A percentile compares a stretch with the other conserved stretches of the same genome.
These are phyloP conservation scores for Gallinago jamesoni DNA, from an alignment of 2,113 vertebrate species.

Conservation along the genomic window DNA sequence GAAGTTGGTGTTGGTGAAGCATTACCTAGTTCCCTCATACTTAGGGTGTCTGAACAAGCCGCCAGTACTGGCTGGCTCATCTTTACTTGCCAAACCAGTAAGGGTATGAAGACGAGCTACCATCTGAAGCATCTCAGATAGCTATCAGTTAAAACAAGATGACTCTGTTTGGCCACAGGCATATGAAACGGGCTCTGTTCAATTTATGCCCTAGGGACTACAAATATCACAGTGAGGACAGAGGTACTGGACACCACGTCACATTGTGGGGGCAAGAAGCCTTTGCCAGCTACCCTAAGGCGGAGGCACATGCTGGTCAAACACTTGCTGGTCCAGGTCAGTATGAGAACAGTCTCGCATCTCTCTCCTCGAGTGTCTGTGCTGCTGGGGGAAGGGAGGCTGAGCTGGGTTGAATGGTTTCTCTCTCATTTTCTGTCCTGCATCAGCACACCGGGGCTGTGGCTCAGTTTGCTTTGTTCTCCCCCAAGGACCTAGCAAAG, in stretches of 20 bases:
- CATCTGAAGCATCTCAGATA: not conserved
- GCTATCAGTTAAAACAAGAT: not conserved
- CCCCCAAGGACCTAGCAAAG: not conserved
- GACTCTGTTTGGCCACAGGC: not conserved
- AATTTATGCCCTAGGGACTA: slow-evolving; percentile 40
- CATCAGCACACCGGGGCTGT: not conserved
- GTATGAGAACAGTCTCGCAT: not conserved
- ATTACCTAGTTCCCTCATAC: not conserved
- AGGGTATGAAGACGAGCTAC: not conserved
- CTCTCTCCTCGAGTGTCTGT: not conserved
- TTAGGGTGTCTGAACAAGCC: not conserved
- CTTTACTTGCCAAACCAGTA: not conserved
- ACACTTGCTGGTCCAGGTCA: slow-evolving; percentile 66
- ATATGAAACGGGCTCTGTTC: not conserved
- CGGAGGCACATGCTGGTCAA: slow-evolving; percentile 45
- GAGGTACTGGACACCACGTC: not conserved
- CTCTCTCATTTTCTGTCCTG: not conserved
- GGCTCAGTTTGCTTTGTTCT: not conserved
- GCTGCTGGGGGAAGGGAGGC: not conserved
- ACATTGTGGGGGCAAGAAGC: slow-evolving; percentile 32
- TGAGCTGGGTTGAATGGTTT: not conserved
- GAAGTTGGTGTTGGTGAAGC: not conserved
- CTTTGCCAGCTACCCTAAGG: slow-evolving; percentile 16
- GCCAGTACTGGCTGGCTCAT: not conserved
- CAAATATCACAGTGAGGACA: slow-evolving; percentile 51